Base-by-base conservation (phyloP, 1,140 invertebrate genomes). In the Apis dorsata region DNA sequence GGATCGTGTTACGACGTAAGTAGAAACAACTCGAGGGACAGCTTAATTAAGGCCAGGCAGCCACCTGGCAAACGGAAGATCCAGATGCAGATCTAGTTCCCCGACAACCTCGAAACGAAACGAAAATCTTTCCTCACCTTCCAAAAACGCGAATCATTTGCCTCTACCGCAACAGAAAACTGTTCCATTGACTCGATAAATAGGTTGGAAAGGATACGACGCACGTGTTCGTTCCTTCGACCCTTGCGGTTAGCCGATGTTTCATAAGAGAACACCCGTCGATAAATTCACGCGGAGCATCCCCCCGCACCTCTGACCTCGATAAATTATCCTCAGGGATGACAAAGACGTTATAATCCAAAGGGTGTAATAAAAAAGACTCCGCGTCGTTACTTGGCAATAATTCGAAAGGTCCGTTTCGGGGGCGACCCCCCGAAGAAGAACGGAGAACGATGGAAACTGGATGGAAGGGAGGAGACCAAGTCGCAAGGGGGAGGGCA, bases 291-390 rank as follows among this genome's bases (percentile, higher is more conserved):
- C 76, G 73, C 59, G 72, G 53, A 55, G 65, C 73, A 44, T 19
- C 49, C 28, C 80, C 85, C 81, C 72, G 78, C 70, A 49, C 57
- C 55, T 62, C 60, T 65, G n/a, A 63, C 63, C 73, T 82, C 88
- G 87, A 91, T 91, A 90, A 90, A 90, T 90, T 88, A 90, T 85
- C 73, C 79, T 77, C 62, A 51, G 85, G 90, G 87, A 91, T 90
- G 89, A 91, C 90, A 85, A 81, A 88, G 90, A 90, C 90, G 83
- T 91, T 91, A 89, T 90, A 90, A 90, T 90, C 90, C 83, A 57
- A 44, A 81, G 72, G 79, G 57, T 78, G 74, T 84, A 87, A 90
- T 88, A 89, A 89, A 88, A 83, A 89, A 44, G 84, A 80, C 79
- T 53, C 65, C 70, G 59, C 51, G 68, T 60, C 82, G 83, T 85